Base-by-base conservation (phyloP, 1,140 invertebrate species). In the Drosophila guanche region DNA sequence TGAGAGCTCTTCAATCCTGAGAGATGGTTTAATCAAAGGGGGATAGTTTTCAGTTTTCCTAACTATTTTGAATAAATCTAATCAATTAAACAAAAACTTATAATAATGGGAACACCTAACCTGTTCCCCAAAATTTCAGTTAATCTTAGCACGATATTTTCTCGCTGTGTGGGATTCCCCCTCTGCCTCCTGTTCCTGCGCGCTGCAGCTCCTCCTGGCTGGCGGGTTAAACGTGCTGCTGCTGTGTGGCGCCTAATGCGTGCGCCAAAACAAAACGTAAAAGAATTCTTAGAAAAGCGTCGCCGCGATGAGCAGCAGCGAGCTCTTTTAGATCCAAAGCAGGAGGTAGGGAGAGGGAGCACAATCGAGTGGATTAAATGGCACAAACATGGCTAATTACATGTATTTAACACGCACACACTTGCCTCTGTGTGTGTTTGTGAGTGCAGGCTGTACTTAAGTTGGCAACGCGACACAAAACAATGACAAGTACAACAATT, bases 341-440 rank as follows among this genome's bases (percentile, higher is more conserved):
- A 40, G 53, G 37, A 65, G 37, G 6, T 20, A 46, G 14, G 43
- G 47, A 7, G 41, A 23, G 46, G 47, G 53, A 61, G 51, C 52
- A 69, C 45, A 52, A 48, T 73, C 46, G 78, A 88, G 74, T 88
- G 81, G 81, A 86, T 86, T 86, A 86, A 86, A 86, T 88, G 83
- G 78, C 83, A 86, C 81, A 86, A 86, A 86, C 81, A 86, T 86
- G 81, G 81, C 81, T 86, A 86, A 88, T 86, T 86, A 86, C 83
- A 86, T 86, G 83, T 88, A 86, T 88, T 86, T 85, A 85, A 86
- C 80, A 77, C 80, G 77, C 81, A 83, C 57, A 48, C 23, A 60
- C 47, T 57, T 6, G 33, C 22, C 43, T 46, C 47, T 6, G 25
- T 33, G 29, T 3, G 8, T 37, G 33, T 37, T 8, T 37, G 8